Conservation (phyloP, 2,113 vertebrate genomes). For the Chauna torquata region DNA sequence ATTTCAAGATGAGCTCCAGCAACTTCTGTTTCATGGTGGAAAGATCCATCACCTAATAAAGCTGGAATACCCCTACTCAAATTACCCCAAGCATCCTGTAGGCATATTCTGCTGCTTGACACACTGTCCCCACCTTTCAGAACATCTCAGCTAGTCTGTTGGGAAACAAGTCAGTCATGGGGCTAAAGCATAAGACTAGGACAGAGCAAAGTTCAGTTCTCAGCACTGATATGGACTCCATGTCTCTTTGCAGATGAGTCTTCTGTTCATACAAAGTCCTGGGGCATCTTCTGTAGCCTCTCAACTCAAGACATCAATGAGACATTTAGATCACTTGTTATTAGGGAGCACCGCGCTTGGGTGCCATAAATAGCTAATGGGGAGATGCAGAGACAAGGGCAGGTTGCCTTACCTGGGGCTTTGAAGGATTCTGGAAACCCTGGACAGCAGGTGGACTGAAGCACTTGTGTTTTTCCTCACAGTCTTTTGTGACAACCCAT, state of each 20-base stretch:
- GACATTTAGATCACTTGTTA: not conserved
- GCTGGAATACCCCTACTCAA: not conserved
- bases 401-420: not conserved
- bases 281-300: not conserved
- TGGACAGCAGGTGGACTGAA: not conserved
- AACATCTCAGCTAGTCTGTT: not conserved
- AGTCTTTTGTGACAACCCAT: not conserved
- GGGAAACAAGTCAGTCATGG: not conserved
- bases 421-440: not conserved
- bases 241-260: rapidly evolving
- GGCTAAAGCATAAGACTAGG: not conserved
- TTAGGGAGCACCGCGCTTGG: not conserved
- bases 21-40: not conserved
- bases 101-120: not conserved
- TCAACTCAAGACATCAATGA: not conserved
- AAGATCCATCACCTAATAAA: not conserved
- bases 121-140: not conserved
- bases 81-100: not conserved
- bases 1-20: not conserved
- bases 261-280: not conserved
- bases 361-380: not conserved
- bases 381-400: not conserved
- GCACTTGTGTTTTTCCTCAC: not conserved
- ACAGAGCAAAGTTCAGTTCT: not conserved
- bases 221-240: not conserved